A percentile compares a stretch with the other conserved stretches of the same genome.
phyloP scores from a whole-genome alignment of 2,888 invertebrate species.

The Pediacus dermestoides region DNA sequence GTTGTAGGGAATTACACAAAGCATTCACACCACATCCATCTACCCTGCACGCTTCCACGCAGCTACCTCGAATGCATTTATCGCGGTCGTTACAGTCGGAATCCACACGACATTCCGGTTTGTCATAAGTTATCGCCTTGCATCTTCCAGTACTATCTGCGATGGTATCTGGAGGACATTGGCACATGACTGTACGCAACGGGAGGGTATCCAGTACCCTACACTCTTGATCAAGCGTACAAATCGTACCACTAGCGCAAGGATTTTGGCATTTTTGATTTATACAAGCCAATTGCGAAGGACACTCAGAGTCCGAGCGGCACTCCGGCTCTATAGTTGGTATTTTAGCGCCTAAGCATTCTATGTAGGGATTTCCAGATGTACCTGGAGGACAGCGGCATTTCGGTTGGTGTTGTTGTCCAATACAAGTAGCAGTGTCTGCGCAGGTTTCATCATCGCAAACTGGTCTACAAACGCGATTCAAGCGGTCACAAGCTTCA shows the following conservation, averaged over 20 bases:
- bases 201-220: constrained; percentile 75
- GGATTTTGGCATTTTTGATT: constrained; percentile 74
- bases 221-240: constrained; percentile 75
- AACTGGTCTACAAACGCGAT: constrained; percentile 76
- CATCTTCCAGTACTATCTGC: constrained; percentile 72
- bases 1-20: constrained; percentile 70
- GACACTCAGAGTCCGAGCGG: constrained; percentile 72
- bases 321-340: constrained; percentile 59
- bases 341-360: constrained; percentile 55
- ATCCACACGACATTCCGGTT: constrained; percentile 65
- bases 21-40: constrained; percentile 81
- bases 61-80: constrained; percentile 68
- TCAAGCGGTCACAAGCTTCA: constrained; percentile 79
- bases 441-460: constrained; percentile 82
- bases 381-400: constrained; percentile 75
- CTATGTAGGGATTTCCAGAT: constrained; percentile 73
- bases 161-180: constrained; percentile 78
- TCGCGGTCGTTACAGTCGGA: constrained; percentile 72
- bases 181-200: constrained; percentile 79
- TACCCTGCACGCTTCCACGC: constrained; percentile 74
- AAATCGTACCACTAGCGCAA: constrained; percentile 68
- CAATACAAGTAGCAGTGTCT: constrained; percentile 70
- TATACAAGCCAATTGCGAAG: constrained; percentile 71
- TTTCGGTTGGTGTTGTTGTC: constrained; percentile 70
- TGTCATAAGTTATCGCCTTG: constrained; percentile 49